These are phyloP conservation scores for Loripinus fragilis DNA, from an alignment of 2,888 invertebrate genomes.

Conservation along the genomic window DNA sequence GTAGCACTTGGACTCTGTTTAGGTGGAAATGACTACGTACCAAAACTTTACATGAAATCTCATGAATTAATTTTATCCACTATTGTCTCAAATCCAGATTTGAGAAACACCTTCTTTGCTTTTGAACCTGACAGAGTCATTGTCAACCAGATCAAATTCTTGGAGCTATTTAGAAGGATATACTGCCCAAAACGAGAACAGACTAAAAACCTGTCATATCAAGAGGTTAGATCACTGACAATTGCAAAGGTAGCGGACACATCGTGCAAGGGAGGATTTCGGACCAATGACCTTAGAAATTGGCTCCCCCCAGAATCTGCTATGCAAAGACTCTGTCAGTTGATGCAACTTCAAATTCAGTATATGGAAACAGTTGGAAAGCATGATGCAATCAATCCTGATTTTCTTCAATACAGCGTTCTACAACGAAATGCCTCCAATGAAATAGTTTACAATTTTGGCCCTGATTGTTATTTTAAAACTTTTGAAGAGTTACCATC, in stretches of 20 bases:
- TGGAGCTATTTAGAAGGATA: background rate
- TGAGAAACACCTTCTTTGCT: no score
- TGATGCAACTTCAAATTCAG: no score
- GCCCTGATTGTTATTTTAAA: conserved; percentile 13
- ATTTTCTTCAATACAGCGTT: background rate
- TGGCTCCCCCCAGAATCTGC: no score
- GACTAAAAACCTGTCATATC: background rate
- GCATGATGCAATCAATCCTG: no score
- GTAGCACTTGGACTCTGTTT: conserved; percentile 19
- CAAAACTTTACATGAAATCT: conserved; percentile 34
- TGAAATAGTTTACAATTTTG: conserved; percentile 21
- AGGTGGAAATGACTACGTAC: conserved; percentile 43
- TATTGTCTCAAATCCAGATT: no score
- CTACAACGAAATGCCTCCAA: background rate
- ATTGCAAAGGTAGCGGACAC: no score
- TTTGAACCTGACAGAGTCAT: no score
- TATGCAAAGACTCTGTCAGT: no score
- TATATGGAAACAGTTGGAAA: no score
- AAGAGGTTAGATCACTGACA: background rate
- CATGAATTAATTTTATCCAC: no score
- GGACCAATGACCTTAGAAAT: no score
- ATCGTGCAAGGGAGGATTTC: no score
- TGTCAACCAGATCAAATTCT: background rate
- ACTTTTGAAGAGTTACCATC: background rate
- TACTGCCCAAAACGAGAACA: background rate